phyloP scores from a whole-genome alignment of 2,888 invertebrate genomes.

The Anarsia innoxiella region DNA sequence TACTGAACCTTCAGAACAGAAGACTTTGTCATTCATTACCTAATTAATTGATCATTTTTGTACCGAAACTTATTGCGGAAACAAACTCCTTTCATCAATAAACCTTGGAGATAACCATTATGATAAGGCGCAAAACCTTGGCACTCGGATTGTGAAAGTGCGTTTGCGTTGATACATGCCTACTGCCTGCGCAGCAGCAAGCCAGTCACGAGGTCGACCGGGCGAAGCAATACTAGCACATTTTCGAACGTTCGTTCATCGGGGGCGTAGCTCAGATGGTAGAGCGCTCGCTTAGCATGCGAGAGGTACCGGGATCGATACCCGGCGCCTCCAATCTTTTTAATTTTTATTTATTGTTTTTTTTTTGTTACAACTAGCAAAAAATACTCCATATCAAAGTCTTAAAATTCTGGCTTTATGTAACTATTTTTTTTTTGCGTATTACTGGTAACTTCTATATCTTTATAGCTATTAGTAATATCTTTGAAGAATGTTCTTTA shows the following conservation, averaged over 20 bases:
- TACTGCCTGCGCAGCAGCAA: background rate
- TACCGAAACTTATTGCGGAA: conserved; percentile 9
- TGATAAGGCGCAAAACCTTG: conserved; percentile 21
- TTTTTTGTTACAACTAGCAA: too few relatives aligned
- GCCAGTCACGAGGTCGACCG: conserved; percentile 7
- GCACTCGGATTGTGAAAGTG: conserved; percentile 21
- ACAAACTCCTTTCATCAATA: conserved; percentile 10
- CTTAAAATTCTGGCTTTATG: too few relatives aligned
- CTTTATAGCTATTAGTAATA: too few relatives aligned
- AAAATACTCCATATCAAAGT: too few relatives aligned
- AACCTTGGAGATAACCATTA: conserved; percentile 18
- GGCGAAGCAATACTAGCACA: background rate
- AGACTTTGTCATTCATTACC: too few relatives aligned
- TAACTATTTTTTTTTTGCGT: too few relatives aligned
- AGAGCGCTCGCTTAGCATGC: conserved; percentile 70
- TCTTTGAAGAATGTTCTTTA: too few relatives aligned
- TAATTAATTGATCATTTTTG: too few relatives aligned
- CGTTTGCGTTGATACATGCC: conserved; percentile 13
- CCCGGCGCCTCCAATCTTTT: conserved; percentile 65
- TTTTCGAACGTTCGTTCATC: conserved; percentile 3
- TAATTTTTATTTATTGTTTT: background rate
- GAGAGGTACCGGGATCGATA: conserved; percentile 76
- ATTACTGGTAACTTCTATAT: too few relatives aligned
- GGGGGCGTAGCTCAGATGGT: conserved; percentile 68
- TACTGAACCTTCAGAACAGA: too few relatives aligned